Evolutionary conservation across 2,113 vertebrate genomes (phyloP), one percentile per base, ranked within the genome.

Genomic region (Beaufortia kweichowensis): DNA sequence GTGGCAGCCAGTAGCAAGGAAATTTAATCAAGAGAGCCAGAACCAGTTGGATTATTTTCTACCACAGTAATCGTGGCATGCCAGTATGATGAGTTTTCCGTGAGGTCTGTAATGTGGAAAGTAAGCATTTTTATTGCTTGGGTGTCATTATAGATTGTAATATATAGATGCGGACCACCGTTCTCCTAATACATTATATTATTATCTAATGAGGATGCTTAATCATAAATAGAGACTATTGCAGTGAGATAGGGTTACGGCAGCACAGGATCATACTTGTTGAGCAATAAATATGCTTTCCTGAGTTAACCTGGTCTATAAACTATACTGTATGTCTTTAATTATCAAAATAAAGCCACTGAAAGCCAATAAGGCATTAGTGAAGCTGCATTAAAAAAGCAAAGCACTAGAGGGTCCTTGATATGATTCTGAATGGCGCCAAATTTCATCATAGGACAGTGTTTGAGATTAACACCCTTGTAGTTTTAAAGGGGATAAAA

Each of bases 21-120:
- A 89, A 90, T 90, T 77, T 85, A 90, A 90, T 90, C 89, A 89
- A 72, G 83, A 82, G 83, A 85, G 81, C 76, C 80, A 75, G 75
- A 86, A 83, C 84, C 83, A 83, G 85, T 88, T 88, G 82, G 85
- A 89, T 89, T 87, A 88, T 86, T 66, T 84, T 82, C 66, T 60
- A 72, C 64, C 26, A 61, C 31, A 61, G 72, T 48, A n/a, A 78
- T 26, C 76, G 77, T 33, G 71, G 61, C 59, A 76, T 63, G 11
- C 39, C 48, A 69, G 82, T 81, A 79, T 79, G 69, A 80, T 76
- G 75, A 41, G 69, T 75, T 63, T 55, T 63, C 76, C 26, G n/a
- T 26, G 59, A 63, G 76, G 76, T 55, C 76, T 21, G 39, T 50
- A 62, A 35, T 41, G 64, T 53, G 71, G 39, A 41, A 63, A 75